Conservation (phyloP, 1,140 invertebrate genomes). For the Druon quercuslanigerum region DNA sequence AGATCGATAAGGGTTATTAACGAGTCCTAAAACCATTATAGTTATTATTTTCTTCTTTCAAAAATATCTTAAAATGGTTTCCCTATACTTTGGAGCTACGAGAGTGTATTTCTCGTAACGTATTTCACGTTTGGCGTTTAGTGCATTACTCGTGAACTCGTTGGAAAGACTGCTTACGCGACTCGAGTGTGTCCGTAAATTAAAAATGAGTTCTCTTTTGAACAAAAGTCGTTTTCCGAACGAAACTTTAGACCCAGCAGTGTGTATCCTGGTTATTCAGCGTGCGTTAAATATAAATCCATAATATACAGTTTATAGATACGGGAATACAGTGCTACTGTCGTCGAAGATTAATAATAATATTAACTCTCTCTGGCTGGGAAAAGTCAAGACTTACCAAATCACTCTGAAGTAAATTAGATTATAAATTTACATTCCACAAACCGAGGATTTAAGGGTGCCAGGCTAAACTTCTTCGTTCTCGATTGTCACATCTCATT, state of each 20-base stretch:
- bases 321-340: conserved; percentile 57
- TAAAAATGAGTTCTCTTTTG: conserved; percentile 9
- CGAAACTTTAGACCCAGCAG: neutral
- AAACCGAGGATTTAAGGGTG: neutral
- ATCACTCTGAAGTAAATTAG: conserved; percentile 18
- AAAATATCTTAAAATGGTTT: neutral
- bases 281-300: conserved; percentile 41
- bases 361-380: neutral
- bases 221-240: neutral
- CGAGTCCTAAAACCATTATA: neutral
- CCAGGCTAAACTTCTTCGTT: too few species aligned
- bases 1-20: neutral
- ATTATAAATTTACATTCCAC: conserved; percentile 26
- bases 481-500: neutral
- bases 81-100: neutral
- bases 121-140: conserved; percentile 1
- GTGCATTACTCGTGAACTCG: conserved; percentile 13
- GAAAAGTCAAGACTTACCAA: conserved; percentile 14
- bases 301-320: conserved; percentile 54
- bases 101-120: neutral
- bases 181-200: neutral
- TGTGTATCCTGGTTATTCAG: conserved; percentile 36
- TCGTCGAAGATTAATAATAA: conserved; percentile 45
- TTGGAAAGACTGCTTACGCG: conserved; percentile 1
- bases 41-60: neutral